phyloP scores from a whole-genome alignment of 2,113 vertebrate species.

The Zapus hudsonius region DNA sequence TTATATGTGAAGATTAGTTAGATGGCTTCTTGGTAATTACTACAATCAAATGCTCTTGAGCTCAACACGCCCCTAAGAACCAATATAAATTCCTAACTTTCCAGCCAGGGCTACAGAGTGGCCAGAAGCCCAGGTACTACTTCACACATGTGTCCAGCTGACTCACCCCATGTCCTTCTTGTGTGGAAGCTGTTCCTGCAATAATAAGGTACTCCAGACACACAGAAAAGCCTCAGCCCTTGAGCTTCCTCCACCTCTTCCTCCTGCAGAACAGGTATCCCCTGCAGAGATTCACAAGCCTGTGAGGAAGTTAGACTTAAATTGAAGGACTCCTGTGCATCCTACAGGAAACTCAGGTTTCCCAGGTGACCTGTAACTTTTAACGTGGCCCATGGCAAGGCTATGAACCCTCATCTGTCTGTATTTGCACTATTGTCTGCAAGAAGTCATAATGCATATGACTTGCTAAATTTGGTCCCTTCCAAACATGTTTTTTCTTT shows the following conservation, averaged over 20 bases:
- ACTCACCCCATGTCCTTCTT: background rate
- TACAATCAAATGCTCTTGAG: constrained; percentile 56
- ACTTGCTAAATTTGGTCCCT: no score
- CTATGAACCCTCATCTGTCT: background rate
- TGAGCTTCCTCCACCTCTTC: constrained; percentile 14
- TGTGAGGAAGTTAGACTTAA: background rate
- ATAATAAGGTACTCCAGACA: background rate
- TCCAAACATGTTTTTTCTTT: no score
- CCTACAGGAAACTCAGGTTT: background rate
- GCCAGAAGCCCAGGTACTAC: background rate
- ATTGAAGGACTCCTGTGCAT: background rate
- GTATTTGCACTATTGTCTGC: background rate
- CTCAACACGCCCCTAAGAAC: constrained; percentile 27
- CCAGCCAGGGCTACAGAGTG: background rate
- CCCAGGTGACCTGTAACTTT: background rate
- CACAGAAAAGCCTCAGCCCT: background rate
- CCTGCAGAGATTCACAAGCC: background rate
- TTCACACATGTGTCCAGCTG: background rate
- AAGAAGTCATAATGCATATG: background rate
- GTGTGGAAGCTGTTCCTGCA: constrained; percentile 28
- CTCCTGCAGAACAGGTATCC: background rate
- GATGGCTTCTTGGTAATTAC: constrained; percentile 60
- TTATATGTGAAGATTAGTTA: constrained; percentile 64
- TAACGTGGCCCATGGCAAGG: background rate
- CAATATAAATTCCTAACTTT: background rate